phyloP scores from a whole-genome alignment of 1,140 invertebrate genomes.

The Octopus sinensis region DNA sequence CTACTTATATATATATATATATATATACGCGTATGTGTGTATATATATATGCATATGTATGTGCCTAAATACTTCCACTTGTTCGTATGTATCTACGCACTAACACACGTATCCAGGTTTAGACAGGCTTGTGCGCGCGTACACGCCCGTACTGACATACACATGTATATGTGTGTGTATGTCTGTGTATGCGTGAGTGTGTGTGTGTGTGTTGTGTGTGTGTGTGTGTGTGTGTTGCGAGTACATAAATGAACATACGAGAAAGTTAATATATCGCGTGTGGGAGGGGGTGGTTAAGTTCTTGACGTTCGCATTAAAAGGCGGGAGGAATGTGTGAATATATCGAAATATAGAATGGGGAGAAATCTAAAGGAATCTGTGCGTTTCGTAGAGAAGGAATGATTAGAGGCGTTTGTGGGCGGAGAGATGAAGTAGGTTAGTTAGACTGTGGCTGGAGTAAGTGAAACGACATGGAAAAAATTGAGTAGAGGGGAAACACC shows the following conservation, averaged over 20 bases:
- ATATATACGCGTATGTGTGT: background rate
- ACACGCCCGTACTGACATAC: background rate
- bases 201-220: background rate
- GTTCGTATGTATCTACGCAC: background rate
- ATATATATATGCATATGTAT: background rate
- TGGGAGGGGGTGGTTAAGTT: no score
- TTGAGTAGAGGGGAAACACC: no score
- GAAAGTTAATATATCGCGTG: no score
- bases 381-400: no score
- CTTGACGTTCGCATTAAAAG: no score
- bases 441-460: no score
- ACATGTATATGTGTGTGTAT: background rate
- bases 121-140: background rate
- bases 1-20: background rate
- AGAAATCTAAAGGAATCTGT: no score
- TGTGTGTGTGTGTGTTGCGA: background rate
- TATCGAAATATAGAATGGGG: no score
- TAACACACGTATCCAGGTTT: background rate
- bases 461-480: no score
- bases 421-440: no score
- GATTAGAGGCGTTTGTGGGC: no score
- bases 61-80: background rate
- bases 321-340: no score
- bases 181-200: background rate
- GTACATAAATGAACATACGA: background rate